phyloP scores from a whole-genome alignment of 2,888 invertebrate species.

The Pachydiplax longipennis region DNA sequence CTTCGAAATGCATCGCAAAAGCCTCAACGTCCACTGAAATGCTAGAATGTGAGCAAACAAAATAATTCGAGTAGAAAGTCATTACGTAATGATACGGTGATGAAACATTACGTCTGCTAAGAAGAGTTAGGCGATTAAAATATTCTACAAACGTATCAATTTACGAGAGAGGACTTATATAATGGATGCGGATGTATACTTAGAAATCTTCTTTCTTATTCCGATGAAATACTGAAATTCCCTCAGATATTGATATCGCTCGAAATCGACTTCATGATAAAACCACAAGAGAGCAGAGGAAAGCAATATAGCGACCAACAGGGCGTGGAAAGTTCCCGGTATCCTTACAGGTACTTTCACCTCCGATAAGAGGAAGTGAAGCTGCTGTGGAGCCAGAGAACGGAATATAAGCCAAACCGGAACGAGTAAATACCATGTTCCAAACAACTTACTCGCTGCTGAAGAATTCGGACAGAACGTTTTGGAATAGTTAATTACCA shows the following conservation, averaged over 20 bases:
- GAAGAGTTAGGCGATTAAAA: not conserved
- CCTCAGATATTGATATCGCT: not conserved
- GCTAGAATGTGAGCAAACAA: slow-evolving; percentile 25
- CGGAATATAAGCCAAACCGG: not conserved
- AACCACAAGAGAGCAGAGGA: not conserved
- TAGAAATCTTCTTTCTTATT: not conserved
- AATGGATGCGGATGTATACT: not conserved
- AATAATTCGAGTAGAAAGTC: slow-evolving; percentile 20
- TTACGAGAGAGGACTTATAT: not conserved
- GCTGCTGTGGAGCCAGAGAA: not conserved
- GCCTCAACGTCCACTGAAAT: slow-evolving; percentile 4
- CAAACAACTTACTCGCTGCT: not conserved
- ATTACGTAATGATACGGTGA: not conserved
- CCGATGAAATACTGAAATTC: not conserved
- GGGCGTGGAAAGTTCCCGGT: slow-evolving; percentile 40
- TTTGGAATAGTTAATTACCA: too few species aligned
- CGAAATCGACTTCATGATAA: not conserved
- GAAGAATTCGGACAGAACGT: too few species aligned
- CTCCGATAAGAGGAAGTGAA: slow-evolving; percentile 1
- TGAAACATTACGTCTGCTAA: not conserved
- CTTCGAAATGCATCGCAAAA: slow-evolving; percentile 6
- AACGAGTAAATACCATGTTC: not conserved
- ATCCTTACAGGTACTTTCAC: slow-evolving; percentile 28
- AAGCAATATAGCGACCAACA: slow-evolving; percentile 16
- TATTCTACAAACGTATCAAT: not conserved